Evolutionary conservation across 35 echinoderm and acorn worm species (phyloP).

Genomic region (Strongylocentrotus purpuratus): DNA sequence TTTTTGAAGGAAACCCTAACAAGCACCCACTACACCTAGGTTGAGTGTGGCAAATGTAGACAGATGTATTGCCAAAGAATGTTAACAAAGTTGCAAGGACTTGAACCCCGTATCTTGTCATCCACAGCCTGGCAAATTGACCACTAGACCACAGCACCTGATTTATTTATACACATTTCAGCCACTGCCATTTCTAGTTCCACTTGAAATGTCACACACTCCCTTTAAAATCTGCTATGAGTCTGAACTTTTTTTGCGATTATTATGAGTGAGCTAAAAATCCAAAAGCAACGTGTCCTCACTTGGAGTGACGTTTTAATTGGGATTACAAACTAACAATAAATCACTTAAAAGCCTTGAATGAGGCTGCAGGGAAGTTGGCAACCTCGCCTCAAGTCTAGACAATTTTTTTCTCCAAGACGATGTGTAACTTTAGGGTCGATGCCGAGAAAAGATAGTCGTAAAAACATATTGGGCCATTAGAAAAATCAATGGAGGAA

Average conservation of each 20-base stretch:
- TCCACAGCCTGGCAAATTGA: too few relatives aligned
- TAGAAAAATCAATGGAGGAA: conserved; percentile 4
- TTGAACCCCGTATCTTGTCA: too few relatives aligned
- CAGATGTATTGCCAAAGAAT: too few relatives aligned
- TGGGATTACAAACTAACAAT: not conserved
- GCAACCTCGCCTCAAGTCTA: not conserved
- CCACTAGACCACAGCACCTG: too few relatives aligned
- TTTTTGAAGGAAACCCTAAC: too few relatives aligned
- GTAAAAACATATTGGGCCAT: not conserved
- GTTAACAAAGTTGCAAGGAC: too few relatives aligned
- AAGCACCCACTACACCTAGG: too few relatives aligned
- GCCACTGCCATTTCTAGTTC: too few relatives aligned
- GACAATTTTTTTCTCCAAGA: not conserved
- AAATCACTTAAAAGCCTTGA: not conserved
- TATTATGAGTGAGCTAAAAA: not conserved
- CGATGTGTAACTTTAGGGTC: not conserved
- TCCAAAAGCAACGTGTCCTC: not conserved
- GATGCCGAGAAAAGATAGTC: conserved; percentile 9
- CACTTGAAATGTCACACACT: not conserved
- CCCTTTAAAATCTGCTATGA: not conserved
- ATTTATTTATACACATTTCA: too few relatives aligned
- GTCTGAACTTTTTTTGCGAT: not conserved
- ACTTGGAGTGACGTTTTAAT: not conserved
- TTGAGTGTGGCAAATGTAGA: too few relatives aligned
- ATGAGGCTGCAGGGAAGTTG: not conserved